Evolutionary conservation across 2,888 invertebrate species (phyloP).

Genomic region (Crocallis elinguaria): DNA sequence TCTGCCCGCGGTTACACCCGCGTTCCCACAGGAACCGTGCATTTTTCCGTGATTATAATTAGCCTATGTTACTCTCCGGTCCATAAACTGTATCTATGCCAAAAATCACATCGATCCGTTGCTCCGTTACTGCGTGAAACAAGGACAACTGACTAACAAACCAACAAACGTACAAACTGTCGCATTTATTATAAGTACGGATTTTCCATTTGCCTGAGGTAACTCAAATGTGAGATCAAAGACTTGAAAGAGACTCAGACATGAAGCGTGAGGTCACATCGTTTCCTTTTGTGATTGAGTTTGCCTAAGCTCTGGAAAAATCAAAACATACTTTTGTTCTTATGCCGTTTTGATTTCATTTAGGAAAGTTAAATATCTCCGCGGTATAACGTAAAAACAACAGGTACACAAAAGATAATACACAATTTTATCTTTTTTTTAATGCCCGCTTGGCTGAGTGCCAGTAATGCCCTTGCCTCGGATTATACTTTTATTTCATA

Average conservation of each 20-base stretch:
- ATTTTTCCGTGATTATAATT: no score
- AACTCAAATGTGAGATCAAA: conserved; percentile 18
- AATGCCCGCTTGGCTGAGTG: conserved; percentile 10
- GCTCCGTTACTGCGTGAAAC: no score
- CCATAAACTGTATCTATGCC: no score
- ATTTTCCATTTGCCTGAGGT: conserved; percentile 11
- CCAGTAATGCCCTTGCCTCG: conserved; percentile 5
- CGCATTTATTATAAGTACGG: no score
- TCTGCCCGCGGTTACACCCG: no score
- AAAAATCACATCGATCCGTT: no score
- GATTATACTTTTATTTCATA: no score
- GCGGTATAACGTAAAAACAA: conserved; percentile 1
- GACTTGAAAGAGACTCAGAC: conserved; percentile 10
- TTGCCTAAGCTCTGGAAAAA: conserved; percentile 16
- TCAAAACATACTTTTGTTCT: conserved; percentile 10
- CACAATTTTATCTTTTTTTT: conserved; percentile 15
- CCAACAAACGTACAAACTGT: no score
- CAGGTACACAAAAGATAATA: conserved; percentile 14
- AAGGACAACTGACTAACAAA: no score
- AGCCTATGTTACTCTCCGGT: no score
- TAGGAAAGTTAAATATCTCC: not conserved
- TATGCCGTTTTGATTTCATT: conserved; percentile 11
- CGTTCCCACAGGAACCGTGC: no score
- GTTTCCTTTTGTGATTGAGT: conserved; percentile 12
- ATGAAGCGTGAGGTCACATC: conserved; percentile 9